These are phyloP conservation scores for Stomatorhinus walkeri DNA, from an alignment of 2,797 vertebrate genomes.

Conservation along the genomic window DNA sequence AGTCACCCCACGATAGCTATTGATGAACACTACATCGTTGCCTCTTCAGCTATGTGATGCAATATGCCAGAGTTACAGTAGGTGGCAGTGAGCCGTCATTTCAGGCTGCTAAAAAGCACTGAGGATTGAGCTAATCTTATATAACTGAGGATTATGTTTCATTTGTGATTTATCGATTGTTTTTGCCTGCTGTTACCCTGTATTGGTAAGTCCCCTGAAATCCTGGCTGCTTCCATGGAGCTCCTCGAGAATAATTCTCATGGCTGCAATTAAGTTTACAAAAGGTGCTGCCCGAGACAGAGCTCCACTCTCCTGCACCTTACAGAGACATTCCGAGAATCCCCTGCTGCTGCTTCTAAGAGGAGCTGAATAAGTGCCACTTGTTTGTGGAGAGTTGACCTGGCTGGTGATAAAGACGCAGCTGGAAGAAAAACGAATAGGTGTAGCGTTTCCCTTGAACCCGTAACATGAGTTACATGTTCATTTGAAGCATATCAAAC, in stretches of 20 bases:
- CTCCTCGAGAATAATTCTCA: not conserved
- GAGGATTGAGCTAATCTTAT: not conserved
- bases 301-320: not conserved
- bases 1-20: not conserved
- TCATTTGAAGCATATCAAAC: not conserved
- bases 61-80: slow-evolving; percentile 23
- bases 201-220: not conserved
- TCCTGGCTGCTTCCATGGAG: not conserved
- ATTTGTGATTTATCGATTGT: slow-evolving; percentile 2
- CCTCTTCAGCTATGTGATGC: not conserved
- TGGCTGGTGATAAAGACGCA: not conserved
- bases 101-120: not conserved
- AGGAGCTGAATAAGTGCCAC: not conserved
- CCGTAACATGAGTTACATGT: no score
- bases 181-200: not conserved
- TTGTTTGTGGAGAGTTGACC: not conserved
- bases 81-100: slow-evolving; percentile 27
- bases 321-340: not conserved
- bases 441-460: not conserved
- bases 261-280: not conserved
- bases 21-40: not conserved
- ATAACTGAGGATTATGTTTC: slow-evolving; percentile 9
- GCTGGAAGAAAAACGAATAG: not conserved
- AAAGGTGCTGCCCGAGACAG: not conserved
- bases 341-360: not conserved